phyloP scores from a whole-genome alignment of 2,888 invertebrate genomes.

The Sepiola atlantica region DNA sequence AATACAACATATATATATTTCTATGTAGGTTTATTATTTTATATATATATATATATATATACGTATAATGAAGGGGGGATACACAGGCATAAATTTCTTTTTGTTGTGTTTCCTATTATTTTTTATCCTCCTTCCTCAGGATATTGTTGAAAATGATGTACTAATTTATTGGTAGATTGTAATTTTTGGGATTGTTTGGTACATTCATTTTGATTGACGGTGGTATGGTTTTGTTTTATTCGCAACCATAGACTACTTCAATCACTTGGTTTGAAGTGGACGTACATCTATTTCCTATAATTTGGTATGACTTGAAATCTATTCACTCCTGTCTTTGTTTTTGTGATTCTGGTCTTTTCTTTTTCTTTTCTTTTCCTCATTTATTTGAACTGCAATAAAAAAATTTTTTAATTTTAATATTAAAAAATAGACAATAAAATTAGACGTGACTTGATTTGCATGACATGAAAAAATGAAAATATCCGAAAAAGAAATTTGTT shows the following conservation, averaged over 20 bases:
- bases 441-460: neutral
- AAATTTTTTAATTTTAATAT: no score
- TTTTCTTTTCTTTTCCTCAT: neutral
- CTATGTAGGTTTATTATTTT: neutral
- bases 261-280: neutral
- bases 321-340: neutral
- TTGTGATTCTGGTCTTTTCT: neutral
- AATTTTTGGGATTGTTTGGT: neutral
- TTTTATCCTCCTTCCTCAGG: neutral
- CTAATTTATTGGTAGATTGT: neutral
- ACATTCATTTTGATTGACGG: neutral
- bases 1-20: neutral
- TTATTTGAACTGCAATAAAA: neutral
- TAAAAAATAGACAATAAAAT: neutral
- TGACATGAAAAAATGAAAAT: neutral
- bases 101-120: neutral
- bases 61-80: no score
- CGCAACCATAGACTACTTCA: neutral
- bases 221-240: neutral
- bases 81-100: neutral
- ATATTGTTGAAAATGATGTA: neutral
- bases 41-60: constrained; percentile 13
- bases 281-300: neutral
- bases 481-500: neutral
- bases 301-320: constrained; percentile 1